These are phyloP conservation scores for Collichthys lucidus DNA, from an alignment of 2,113 vertebrate genomes.

Conservation along the genomic window DNA sequence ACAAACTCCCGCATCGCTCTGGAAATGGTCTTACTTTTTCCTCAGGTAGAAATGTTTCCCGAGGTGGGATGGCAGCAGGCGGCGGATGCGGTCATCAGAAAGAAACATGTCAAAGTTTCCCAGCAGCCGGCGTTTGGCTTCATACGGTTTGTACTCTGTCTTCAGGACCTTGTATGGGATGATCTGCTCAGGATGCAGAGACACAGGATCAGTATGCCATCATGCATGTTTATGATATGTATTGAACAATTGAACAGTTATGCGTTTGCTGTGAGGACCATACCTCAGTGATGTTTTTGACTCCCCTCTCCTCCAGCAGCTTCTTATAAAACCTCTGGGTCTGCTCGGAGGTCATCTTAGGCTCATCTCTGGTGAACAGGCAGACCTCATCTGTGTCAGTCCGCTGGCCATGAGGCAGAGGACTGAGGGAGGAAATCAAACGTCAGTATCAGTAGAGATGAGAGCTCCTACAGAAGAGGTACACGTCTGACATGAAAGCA, in stretches of 20 bases:
- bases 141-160: slow-evolving; percentile 89
- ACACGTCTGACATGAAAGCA: neutral
- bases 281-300: slow-evolving; percentile 89
- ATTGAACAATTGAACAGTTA: neutral
- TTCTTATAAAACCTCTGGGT: slow-evolving; percentile 90
- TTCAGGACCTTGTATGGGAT: slow-evolving; percentile 88
- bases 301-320: slow-evolving; percentile 84
- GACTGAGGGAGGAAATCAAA: slow-evolving; percentile 70
- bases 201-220: neutral
- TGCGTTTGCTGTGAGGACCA: slow-evolving; percentile 26
- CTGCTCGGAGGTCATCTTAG: slow-evolving; percentile 89
- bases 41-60: slow-evolving; percentile 91
- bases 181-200: slow-evolving; percentile 77
- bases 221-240: neutral
- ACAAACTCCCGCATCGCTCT: neutral
- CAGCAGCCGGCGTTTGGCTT: slow-evolving; percentile 89
- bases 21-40: slow-evolving; percentile 84
- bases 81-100: slow-evolving; percentile 87
- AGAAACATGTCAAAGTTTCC: slow-evolving; percentile 89
- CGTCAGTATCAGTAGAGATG: neutral
- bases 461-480: neutral
- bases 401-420: slow-evolving; percentile 87
- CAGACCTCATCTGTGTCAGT: slow-evolving; percentile 88
- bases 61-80: slow-evolving; percentile 88
- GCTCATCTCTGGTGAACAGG: slow-evolving; percentile 92